Base-by-base conservation (phyloP, 1,140 invertebrate species). In the Lerema accius region DNA sequence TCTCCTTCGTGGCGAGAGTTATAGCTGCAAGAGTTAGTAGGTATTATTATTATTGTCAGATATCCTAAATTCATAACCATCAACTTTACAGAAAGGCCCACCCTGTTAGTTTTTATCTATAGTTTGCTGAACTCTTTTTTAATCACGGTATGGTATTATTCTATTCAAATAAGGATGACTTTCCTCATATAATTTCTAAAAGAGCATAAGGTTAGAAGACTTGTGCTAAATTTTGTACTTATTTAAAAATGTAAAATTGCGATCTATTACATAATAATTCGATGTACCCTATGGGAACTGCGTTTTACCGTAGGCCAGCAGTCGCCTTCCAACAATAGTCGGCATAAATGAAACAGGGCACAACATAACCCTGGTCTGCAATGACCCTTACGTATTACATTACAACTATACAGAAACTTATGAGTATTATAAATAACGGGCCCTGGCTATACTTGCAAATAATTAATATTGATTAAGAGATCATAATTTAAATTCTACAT, bases 381-480 rank as follows among this genome's bases (percentile, higher is more conserved):
- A 77, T 72, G 60, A 71, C 70, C 45, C 69, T 75, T 80, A 80
- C 49, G 59, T 26, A 53, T 71, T 75, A 63, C 23, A 56, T 69
- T 75, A 63, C 64, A 72, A 77, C 65, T 90, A 82, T 74, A 80
- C 69, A 86, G 76, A 86, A 88, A 83, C 83, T 83, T 90, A 90
- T 89, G 88, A 90, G 88, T 90, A 90, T 90, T 90, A 90, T 90
- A 88, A 90, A 90, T 87, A 83, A 82, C 62, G 76, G 78, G 80
- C 76, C 76, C 67, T 82, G 67, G 71, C 73, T 80, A 80, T 80
- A 81, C 61, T 83, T 75, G 77, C 82, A 86, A 88, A 85, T 88
- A 86, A 90, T 90, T 89, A 89, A 89, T 89, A 90, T 81, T 87
- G 85, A 88, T 90, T 90, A 90, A 90, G 88, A 90, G 88, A 90